phyloP scores from a whole-genome alignment of 2,113 vertebrate genomes.

The Dolichallabes microphthalmus region DNA sequence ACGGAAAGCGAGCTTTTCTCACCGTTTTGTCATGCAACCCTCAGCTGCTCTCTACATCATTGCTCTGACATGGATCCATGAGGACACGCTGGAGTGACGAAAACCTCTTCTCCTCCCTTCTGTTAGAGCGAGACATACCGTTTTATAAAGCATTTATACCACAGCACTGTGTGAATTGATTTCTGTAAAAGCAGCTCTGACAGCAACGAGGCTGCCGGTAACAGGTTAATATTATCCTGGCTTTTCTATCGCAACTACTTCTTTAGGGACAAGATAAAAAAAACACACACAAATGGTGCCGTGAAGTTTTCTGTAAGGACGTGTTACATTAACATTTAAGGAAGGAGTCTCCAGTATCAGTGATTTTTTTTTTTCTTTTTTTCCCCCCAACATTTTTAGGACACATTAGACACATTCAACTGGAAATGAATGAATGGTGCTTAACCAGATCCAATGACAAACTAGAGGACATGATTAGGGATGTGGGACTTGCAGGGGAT shows the following conservation, averaged over 20 bases:
- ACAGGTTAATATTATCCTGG: neutral
- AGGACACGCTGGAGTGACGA: neutral
- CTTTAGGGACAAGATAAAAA: neutral
- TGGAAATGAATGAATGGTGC: no score
- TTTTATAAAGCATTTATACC: neutral
- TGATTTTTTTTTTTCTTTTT: no score
- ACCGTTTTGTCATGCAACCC: conserved; percentile 35
- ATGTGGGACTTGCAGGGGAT: no score
- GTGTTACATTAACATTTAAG: neutral
- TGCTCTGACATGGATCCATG: neutral
- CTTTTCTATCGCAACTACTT: neutral
- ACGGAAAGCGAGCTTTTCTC: conserved; percentile 42
- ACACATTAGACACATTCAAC: neutral
- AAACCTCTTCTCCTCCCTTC: neutral
- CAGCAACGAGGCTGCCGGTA: neutral
- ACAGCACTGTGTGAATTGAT: neutral
- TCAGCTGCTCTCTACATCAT: conserved; percentile 29
- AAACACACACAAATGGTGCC: neutral
- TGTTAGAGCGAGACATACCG: neutral
- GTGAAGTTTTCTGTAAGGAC: neutral
- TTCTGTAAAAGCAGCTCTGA: neutral
- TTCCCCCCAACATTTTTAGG: neutral
- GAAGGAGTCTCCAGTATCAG: neutral
- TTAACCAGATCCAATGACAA: no score
- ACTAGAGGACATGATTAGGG: no score